Base-by-base conservation (phyloP, 2,888 invertebrate genomes). In the Platycnemis pennipes region DNA sequence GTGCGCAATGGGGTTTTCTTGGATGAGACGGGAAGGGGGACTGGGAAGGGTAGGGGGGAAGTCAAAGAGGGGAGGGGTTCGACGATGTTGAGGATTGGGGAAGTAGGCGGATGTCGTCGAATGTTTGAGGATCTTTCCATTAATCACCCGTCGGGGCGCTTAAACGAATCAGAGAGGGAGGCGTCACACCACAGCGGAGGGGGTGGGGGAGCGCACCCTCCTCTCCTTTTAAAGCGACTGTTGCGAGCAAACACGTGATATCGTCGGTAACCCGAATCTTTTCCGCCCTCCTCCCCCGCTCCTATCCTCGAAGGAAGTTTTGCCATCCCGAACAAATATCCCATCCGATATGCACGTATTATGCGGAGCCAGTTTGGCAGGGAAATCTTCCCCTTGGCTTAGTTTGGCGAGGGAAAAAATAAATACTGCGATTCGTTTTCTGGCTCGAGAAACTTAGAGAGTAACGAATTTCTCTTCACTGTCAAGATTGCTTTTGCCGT, bases 41-140 rank as follows among this genome's bases (percentile, higher is more conserved):
- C 7, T 26, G 63, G 13, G 37, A 77, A 77, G 37, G 77, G 11
- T 11, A 37, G 77, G 77, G 31, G 4, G 31, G n/a, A 37, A 8
- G n/a, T n/a, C n/a, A n/a, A n/a, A n/a, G n/a, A n/a, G 31, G 37
- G 69, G 31, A 1, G 63, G 26, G 63, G 63, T 63, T 2, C 26
- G 63, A n/a, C 63, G 63, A 7, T 31, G 37, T 77, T 31, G 77
- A 77, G 77, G 37, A 37, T 77, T 63, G 44, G 53, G 56, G 56
- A 37, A 91, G 44, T 26, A 56, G 63, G 63, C 63, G 63, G 91
- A 44, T n/a, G 91, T 56, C 69, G 44, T 91, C 44, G 91, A 91
- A 91, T 91, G 91, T 91, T 91, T 91, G 91, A 91, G 91, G 26
- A 37, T 56, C 56, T 77, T 91, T 63, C 91, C 91, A 91, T 91